A percentile compares a stretch with the other conserved stretches of the same genome.
Evolutionary conservation across 2,888 invertebrate genomes (phyloP).

Genomic region (Agonum fuliginosum): DNA sequence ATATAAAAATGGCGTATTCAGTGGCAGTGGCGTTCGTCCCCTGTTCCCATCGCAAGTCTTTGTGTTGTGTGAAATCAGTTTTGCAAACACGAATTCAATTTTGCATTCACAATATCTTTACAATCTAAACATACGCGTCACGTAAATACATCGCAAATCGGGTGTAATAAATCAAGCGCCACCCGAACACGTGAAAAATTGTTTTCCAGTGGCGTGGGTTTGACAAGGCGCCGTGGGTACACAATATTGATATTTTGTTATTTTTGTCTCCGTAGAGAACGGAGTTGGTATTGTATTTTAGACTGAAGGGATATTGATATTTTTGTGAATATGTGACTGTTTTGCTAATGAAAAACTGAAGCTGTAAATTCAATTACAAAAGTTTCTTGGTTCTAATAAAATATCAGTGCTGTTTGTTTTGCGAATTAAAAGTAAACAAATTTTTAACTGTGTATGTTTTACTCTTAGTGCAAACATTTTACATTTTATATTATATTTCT

Average conservation of each 20-base stretch:
- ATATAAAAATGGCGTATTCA: not conserved
- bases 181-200: slow-evolving; percentile 43
- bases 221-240: not conserved
- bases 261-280: not conserved
- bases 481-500: too few relatives aligned
- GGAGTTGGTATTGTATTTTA: not conserved
- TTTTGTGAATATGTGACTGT: not conserved
- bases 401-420: slow-evolving; percentile 3
- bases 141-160: slow-evolving; percentile 46
- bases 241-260: slow-evolving; percentile 25
- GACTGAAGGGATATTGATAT: slow-evolving; percentile 8
- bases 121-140: slow-evolving; percentile 41
- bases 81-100: slow-evolving; percentile 44
- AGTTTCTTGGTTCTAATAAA: not conserved
- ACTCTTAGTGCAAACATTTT: too few relatives aligned
- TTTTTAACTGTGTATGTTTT: not conserved
- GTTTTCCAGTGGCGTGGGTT: slow-evolving; percentile 33
- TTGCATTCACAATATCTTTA: slow-evolving; percentile 42
- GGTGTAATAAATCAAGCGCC: slow-evolving; percentile 36
- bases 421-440: slow-evolving; percentile 23
- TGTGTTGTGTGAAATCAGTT: slow-evolving; percentile 31
- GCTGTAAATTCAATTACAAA: not conserved
- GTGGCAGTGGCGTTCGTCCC: not conserved
- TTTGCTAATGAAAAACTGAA: slow-evolving; percentile 12
- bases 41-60: not conserved